Evolutionary conservation across 2,113 vertebrate species (phyloP).

Genomic region (Mirounga angustirostris): DNA sequence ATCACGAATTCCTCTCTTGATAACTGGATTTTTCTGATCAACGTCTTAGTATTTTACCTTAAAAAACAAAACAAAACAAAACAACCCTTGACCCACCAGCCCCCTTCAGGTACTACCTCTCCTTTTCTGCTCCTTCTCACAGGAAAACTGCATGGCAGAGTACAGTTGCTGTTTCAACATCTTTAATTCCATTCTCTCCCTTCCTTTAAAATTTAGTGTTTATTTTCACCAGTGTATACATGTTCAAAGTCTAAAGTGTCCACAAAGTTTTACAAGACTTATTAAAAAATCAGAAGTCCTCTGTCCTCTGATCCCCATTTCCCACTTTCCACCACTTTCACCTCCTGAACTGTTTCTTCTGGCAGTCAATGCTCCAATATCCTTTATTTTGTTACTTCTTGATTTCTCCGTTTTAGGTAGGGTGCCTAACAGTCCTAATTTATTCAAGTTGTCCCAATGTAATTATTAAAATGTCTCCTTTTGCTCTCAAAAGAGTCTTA

Average conservation of each 20-base stretch:
- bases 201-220: constrained; percentile 3
- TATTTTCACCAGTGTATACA: not conserved
- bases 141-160: not conserved
- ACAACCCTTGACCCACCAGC: not conserved
- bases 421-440: not conserved
- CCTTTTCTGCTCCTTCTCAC: not conserved
- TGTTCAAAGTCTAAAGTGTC: not conserved
- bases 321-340: not conserved
- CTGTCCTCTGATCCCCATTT: not conserved
- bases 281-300: not conserved
- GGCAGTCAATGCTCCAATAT: not conserved
- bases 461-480: not conserved
- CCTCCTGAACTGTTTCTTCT: not conserved
- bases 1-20: not conserved
- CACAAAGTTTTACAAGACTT: not conserved
- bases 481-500: not conserved
- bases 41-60: not conserved
- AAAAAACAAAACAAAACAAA: not conserved
- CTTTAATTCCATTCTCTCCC: not conserved
- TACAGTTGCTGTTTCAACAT: not conserved
- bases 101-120: not conserved
- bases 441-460: not conserved
- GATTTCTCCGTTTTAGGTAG: not conserved
- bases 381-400: not conserved
- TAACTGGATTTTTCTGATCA: constrained; percentile 6